These are phyloP conservation scores for Ormia ochracea DNA, from an alignment of 2,888 invertebrate genomes.

Conservation along the genomic window DNA sequence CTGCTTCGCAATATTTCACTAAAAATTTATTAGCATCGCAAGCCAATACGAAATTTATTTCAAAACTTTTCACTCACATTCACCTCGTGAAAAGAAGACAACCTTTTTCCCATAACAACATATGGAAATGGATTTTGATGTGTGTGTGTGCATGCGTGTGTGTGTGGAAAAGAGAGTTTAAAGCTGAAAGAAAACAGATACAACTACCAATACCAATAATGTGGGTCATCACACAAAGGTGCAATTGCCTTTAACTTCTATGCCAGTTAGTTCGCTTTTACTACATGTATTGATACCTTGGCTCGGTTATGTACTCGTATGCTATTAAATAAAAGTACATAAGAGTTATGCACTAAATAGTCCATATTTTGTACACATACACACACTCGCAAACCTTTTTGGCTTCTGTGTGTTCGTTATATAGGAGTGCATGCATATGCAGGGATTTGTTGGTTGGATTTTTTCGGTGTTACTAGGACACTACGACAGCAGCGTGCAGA, in stretches of 20 bases:
- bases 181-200: not conserved
- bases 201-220: slow-evolving; percentile 42
- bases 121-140: not conserved
- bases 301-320: slow-evolving; percentile 49
- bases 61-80: slow-evolving; percentile 4
- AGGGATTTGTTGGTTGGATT: slow-evolving; percentile 17
- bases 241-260: slow-evolving; percentile 45
- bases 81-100: slow-evolving; percentile 27
- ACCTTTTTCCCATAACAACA: not conserved
- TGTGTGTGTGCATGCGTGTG: not conserved
- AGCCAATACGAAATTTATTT: not conserved
- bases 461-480: slow-evolving; percentile 65
- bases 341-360: slow-evolving; percentile 6
- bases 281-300: slow-evolving; percentile 58
- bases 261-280: not conserved
- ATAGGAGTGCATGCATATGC: slow-evolving; percentile 11
- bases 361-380: not conserved
- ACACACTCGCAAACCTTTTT: not conserved
- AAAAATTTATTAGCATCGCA: too few species aligned
- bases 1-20: too few species aligned
- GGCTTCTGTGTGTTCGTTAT: not conserved
- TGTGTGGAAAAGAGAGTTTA: slow-evolving; percentile 26
- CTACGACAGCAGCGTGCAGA: slow-evolving; percentile 62
- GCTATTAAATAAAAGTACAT: not conserved
- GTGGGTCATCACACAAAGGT: slow-evolving; percentile 59